Evolutionary conservation across 2,888 invertebrate genomes (phyloP).

Genomic region (Caenorhabditis virilis): DNA sequence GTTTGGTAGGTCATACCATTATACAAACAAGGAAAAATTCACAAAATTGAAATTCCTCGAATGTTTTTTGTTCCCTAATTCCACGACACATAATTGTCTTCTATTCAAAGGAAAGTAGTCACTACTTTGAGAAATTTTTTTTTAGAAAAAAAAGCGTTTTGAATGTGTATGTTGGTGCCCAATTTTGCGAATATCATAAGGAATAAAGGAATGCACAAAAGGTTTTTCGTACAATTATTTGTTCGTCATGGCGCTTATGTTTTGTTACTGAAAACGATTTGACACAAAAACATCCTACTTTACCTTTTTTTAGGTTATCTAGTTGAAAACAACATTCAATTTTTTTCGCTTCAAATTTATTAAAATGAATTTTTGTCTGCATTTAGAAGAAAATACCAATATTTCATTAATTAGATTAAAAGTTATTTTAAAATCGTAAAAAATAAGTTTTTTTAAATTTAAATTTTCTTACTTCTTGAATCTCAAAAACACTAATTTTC

Average conservation of each 20-base stretch:
- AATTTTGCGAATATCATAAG: too few species aligned
- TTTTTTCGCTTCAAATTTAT: too few species aligned
- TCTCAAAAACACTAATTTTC: slow-evolving; percentile 14
- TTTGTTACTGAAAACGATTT: too few species aligned
- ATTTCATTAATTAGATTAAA: too few species aligned
- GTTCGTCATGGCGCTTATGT: neutral
- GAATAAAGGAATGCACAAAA: slow-evolving; percentile 2
- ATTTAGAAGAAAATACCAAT: too few species aligned
- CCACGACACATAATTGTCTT: too few species aligned
- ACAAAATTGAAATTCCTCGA: too few species aligned
- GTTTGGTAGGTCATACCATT: slow-evolving; percentile 36
- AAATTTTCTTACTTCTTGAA: slow-evolving; percentile 14
- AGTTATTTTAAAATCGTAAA: too few species aligned
- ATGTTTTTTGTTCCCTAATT: too few species aligned
- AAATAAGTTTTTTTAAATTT: slow-evolving; percentile 17
- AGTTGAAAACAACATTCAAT: slow-evolving; percentile 5
- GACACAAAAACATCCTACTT: slow-evolving; percentile 5
- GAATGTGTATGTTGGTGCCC: too few species aligned
- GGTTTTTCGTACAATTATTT: slow-evolving; percentile 2
- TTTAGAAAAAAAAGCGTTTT: neutral
- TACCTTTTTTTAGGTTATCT: slow-evolving; percentile 2
- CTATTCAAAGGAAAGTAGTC: neutral
- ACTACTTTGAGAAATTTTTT: neutral
- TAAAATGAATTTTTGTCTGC: too few species aligned
- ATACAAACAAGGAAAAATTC: too few species aligned